Evolutionary conservation across 2,888 invertebrate species (phyloP), one percentile per base, ranked within the genome.

Genomic region (Cremastinae sp.): DNA sequence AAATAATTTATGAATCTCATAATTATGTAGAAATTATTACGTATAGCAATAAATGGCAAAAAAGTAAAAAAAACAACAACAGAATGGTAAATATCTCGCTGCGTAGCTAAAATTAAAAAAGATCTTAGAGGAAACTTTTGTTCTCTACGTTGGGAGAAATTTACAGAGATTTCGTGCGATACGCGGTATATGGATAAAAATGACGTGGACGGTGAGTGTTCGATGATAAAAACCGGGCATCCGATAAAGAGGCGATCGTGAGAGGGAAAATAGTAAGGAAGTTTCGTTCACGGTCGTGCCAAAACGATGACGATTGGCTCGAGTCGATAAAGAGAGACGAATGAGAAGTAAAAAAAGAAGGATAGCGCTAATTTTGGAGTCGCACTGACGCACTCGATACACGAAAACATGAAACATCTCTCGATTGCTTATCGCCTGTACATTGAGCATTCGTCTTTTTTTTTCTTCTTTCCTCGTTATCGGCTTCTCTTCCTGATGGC

Each of bases 331-430:
- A n/a, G n/a, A n/a, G n/a, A n/a, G n/a, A n/a, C n/a, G n/a, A n/a
- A n/a, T n/a, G n/a, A n/a, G 10, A n/a, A 9, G n/a, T n/a, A 5
- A 5, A 5, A n/a, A 2, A n/a, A 58, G n/a, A 39, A 1, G 8
- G n/a, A 20, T 8, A 12, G 41, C 10, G 16, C 43, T 7, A 4
- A 22, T 16, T 41, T 41, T 12, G 41, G 20, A 14, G n/a, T 18
- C 28, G 37, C 8, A 37, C 62, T 62, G 62, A 62, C 49, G 62
- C 62, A 62, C 62, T 49, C 37, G 39, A 62, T 18, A 37, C 20
- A 8, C 37, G n/a, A 18, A 45, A 12, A 45, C 20, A 45, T 43
- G 10, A 16, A 9, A 35, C 16, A 28, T 45, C 14, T 22, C 45
- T 28, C 45, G 35, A 45, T 45, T 45, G 45, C 61, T 61, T 61